Evolutionary conservation across 2,113 vertebrate species (phyloP).

Genomic region (Gavialis gangeticus): DNA sequence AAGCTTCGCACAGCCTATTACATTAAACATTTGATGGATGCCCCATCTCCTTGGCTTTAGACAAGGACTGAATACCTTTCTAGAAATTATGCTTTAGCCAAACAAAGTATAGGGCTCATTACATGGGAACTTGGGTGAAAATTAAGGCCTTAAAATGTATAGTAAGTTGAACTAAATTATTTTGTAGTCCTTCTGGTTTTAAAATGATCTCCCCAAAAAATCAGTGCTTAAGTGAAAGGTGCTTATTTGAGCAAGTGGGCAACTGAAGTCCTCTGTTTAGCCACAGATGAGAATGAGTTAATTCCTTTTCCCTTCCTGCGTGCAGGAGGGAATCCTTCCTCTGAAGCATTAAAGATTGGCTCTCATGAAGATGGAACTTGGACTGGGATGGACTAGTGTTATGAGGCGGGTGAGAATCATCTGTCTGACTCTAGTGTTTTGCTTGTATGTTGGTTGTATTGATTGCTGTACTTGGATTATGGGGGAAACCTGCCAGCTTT

Average conservation of each 20-base stretch:
- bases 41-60: neutral
- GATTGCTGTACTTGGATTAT: neutral
- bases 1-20: neutral
- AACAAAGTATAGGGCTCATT: neutral
- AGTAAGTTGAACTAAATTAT: neutral
- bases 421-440: neutral
- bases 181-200: neutral
- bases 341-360: too few species aligned
- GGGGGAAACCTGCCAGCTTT: neutral
- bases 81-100: neutral
- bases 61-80: neutral
- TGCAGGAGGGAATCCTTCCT: too few species aligned
- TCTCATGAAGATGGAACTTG: too few species aligned
- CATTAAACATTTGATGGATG: neutral
- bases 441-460: neutral
- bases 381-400: too few species aligned
- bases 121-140: neutral
- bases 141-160: neutral
- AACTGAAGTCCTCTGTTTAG: neutral
- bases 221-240: neutral
- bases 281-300: neutral
- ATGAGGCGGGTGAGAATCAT: too few species aligned
- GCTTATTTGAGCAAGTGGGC: neutral
- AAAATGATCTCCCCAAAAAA: too few species aligned
- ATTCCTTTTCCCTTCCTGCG: neutral